Evolutionary conservation across 2,888 invertebrate species (phyloP).

Genomic region (Agonopterix heracliana): DNA sequence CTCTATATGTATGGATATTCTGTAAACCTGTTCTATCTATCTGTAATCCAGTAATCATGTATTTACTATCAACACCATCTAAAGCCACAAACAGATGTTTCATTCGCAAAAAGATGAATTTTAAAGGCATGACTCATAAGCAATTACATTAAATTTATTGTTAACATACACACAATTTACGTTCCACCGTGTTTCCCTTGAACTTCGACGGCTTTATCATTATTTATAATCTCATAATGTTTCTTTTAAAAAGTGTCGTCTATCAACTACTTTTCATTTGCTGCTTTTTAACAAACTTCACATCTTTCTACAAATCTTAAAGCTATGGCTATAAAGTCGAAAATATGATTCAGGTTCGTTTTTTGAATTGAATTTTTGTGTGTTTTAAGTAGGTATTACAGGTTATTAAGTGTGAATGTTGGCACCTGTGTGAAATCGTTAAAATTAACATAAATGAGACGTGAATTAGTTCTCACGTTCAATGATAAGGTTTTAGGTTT

Average conservation of each 20-base stretch:
- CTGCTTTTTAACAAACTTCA: not conserved
- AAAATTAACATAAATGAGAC: not conserved
- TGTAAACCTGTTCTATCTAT: no score
- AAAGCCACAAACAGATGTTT: no score
- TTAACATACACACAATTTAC: slow-evolving; percentile 4
- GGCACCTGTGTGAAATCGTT: slow-evolving; percentile 10
- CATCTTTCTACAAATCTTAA: no score
- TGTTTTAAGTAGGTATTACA: slow-evolving; percentile 1
- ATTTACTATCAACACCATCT: no score
- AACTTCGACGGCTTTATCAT: slow-evolving; percentile 8
- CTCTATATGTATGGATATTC: no score
- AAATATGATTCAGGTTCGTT: no score
- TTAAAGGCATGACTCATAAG: slow-evolving; percentile 6
- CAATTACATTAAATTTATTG: slow-evolving; percentile 7
- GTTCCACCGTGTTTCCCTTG: slow-evolving; percentile 4
- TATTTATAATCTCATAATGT: slow-evolving; percentile 7
- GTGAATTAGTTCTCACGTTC: slow-evolving; percentile 7
- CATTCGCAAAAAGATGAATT: no score
- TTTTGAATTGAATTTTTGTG: no score
- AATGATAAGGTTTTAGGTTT: not conserved
- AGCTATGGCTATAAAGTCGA: no score
- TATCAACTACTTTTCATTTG: not conserved
- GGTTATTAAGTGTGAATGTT: slow-evolving; percentile 9
- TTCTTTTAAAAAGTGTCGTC: slow-evolving; percentile 5
- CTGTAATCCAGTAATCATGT: no score